Conservation (phyloP, 2,797 vertebrate genomes). For the Crossoptilon crossoptilon region DNA sequence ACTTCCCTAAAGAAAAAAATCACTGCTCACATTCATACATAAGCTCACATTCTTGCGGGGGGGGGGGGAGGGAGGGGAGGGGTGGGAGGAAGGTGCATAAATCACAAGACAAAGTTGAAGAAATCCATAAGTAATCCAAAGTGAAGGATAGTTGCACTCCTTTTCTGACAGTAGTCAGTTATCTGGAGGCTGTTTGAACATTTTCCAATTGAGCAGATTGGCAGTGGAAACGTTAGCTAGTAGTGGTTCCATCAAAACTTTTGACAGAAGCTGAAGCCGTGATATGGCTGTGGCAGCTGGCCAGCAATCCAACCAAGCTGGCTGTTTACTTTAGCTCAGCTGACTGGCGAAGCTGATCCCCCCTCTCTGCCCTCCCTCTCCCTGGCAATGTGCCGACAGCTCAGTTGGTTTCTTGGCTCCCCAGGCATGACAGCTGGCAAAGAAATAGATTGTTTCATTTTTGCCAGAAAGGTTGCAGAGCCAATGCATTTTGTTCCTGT, state of each 20-base stretch:
- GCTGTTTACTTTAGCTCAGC: not conserved
- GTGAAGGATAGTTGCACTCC: not conserved
- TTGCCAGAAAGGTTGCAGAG: slow-evolving; percentile 53
- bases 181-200: not conserved
- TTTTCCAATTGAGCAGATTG: not conserved
- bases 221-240: not conserved
- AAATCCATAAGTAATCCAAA: not conserved
- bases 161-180: not conserved
- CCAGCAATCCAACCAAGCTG: not conserved
- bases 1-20: not conserved
- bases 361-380: not conserved
- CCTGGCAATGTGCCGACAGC: not conserved
- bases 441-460: slow-evolving; percentile 40
- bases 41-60: not conserved
- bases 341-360: not conserved
- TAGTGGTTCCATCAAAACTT: slow-evolving; percentile 7
- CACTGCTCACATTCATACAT: not conserved
- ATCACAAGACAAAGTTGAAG: not conserved
- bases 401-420: slow-evolving; percentile 54
- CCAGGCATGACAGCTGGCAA: slow-evolving; percentile 36
- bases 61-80: too few species aligned
- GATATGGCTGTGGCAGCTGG: not conserved
- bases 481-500: slow-evolving; percentile 29
- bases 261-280: not conserved
- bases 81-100: not conserved